phyloP scores from a whole-genome alignment of 2,888 invertebrate species.

The Chromoteleia sp. region DNA sequence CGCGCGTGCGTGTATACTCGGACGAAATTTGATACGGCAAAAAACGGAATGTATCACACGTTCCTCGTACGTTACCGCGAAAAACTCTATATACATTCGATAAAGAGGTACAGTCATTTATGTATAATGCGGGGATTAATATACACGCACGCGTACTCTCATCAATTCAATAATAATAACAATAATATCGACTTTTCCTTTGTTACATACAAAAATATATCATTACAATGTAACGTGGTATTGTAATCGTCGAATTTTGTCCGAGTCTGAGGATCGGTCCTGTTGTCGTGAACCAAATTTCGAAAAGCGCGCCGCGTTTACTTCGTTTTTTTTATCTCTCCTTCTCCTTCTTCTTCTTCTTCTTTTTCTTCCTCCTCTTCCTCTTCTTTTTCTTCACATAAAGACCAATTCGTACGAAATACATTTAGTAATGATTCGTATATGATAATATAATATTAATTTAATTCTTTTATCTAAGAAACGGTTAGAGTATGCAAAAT shows the following conservation, averaged over 20 bases:
- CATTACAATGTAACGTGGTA: slow-evolving; percentile 61
- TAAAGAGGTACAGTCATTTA: slow-evolving; percentile 56
- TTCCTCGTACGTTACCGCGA: slow-evolving; percentile 44
- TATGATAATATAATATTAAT: slow-evolving; percentile 40
- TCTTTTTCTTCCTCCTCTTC: background rate
- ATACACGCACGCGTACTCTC: slow-evolving; percentile 50
- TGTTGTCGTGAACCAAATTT: slow-evolving; percentile 29
- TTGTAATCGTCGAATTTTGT: slow-evolving; percentile 55
- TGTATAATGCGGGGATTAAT: slow-evolving; percentile 56
- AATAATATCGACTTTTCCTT: slow-evolving; percentile 64
- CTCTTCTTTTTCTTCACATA: slow-evolving; percentile 20
- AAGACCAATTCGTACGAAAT: slow-evolving; percentile 29
- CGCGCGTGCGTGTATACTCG: slow-evolving; percentile 38
- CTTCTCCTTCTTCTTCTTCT: slow-evolving; percentile 1
- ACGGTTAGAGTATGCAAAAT: slow-evolving; percentile 61
- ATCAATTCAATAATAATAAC: slow-evolving; percentile 62
- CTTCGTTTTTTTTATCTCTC: background rate
- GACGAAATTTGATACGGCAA: slow-evolving; percentile 37
- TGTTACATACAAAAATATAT: slow-evolving; percentile 68
- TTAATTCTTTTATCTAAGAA: slow-evolving; percentile 47
- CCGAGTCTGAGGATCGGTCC: slow-evolving; percentile 36
- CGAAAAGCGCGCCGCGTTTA: background rate
- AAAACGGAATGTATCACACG: slow-evolving; percentile 60
- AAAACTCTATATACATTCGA: slow-evolving; percentile 68
- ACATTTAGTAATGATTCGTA: slow-evolving; percentile 28